Conservation (phyloP, 2,888 invertebrate species). For the Entomobrya multifasciata region DNA sequence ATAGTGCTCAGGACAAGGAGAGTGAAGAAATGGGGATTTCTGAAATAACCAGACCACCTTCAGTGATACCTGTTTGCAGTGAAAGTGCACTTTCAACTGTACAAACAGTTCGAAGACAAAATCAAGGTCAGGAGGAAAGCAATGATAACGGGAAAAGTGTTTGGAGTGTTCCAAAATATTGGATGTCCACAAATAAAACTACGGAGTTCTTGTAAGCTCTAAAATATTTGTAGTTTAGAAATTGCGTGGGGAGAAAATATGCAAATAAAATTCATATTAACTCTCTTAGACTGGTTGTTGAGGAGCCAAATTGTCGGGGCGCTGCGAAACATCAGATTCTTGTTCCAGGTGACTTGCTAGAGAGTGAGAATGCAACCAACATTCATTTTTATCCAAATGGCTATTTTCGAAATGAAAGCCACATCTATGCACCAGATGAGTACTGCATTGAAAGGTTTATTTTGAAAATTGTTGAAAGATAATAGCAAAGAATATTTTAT, state of each 20-base stretch:
- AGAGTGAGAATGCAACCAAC: not conserved
- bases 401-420: constrained; percentile 53
- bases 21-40: not conserved
- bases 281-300: not conserved
- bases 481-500: not conserved
- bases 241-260: no score
- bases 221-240: not conserved
- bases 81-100: constrained; percentile 19
- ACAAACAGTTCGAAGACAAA: not conserved
- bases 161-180: constrained; percentile 23
- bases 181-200: constrained; percentile 44
- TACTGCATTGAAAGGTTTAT: constrained; percentile 68
- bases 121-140: not conserved
- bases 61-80: constrained; percentile 38
- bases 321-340: not conserved
- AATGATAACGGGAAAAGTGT: not conserved
- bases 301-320: constrained; percentile 39
- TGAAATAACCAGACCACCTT: not conserved
- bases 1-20: not conserved
- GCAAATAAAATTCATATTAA: constrained; percentile 1
- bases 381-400: constrained; percentile 65
- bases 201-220: constrained; percentile 52
- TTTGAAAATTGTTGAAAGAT: not conserved
- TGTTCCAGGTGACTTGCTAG: not conserved
- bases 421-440: constrained; percentile 73